Evolutionary conservation across 2,113 vertebrate genomes (phyloP).

Genomic region (Sapajus apella): DNA sequence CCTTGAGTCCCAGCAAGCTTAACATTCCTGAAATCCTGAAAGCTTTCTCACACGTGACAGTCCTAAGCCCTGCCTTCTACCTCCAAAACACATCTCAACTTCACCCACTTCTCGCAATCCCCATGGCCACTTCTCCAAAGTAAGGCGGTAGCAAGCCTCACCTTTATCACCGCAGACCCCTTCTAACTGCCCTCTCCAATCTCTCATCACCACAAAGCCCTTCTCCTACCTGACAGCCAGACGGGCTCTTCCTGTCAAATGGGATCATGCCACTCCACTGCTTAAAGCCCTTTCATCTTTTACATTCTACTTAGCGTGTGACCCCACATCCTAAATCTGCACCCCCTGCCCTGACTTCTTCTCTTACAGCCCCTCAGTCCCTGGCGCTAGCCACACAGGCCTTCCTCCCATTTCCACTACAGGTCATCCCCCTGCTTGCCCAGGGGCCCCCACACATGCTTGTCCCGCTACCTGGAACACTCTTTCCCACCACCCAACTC

Average conservation of each 20-base stretch:
- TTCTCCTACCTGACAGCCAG: background rate
- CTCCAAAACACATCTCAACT: background rate
- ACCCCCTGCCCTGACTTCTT: background rate
- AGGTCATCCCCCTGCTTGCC: background rate
- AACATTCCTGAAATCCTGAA: background rate
- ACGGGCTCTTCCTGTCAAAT: background rate
- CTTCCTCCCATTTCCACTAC: background rate
- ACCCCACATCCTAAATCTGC: background rate
- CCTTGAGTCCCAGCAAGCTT: background rate
- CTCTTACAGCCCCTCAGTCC: background rate
- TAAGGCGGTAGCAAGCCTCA: background rate
- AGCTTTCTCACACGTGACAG: background rate
- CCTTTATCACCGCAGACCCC: accelerated
- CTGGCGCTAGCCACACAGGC: too few relatives aligned
- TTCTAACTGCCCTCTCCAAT: background rate
- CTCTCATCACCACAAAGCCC: too few relatives aligned
- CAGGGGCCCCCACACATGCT: background rate
- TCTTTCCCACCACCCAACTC: background rate
- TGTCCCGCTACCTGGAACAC: background rate
- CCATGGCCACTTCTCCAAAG: background rate
- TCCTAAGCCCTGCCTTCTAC: background rate
- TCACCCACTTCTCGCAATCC: background rate
- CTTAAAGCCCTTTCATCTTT: too few relatives aligned
- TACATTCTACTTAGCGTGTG: accelerated
- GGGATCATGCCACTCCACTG: too few relatives aligned